Evolutionary conservation across 2,888 invertebrate genomes (phyloP).

Genomic region (Ophioninae sp.): DNA sequence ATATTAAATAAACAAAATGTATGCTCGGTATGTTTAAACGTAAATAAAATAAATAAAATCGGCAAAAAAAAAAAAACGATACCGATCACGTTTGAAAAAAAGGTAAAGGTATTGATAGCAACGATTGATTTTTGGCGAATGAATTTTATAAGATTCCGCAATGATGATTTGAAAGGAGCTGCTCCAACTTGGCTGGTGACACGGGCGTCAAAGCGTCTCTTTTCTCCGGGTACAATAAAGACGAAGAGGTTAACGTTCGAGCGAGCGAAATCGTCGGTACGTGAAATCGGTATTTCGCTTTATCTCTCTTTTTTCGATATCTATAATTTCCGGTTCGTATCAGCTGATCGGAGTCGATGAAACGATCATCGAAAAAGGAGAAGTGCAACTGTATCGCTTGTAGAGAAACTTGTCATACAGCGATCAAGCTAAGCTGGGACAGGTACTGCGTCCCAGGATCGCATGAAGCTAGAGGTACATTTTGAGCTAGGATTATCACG

Average conservation of each 20-base stretch:
- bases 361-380: slow-evolving; percentile 56
- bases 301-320: not conserved
- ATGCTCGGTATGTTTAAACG: too few relatives aligned
- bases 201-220: slow-evolving; percentile 77
- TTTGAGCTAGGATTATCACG: slow-evolving; percentile 75
- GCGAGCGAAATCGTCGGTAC: not conserved
- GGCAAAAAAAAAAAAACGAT: too few relatives aligned
- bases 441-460: slow-evolving; percentile 73
- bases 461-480: slow-evolving; percentile 70
- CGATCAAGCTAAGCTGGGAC: slow-evolving; percentile 78
- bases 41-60: too few relatives aligned
- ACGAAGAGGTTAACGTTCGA: slow-evolving; percentile 66
- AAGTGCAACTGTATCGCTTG: slow-evolving; percentile 67
- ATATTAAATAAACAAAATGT: too few relatives aligned
- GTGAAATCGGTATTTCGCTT: not conserved
- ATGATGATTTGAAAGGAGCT: slow-evolving; percentile 27
- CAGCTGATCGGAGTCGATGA: slow-evolving; percentile 15
- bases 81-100: too few relatives aligned
- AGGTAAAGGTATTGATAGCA: too few relatives aligned
- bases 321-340: not conserved
- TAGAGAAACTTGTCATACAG: slow-evolving; percentile 72
- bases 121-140: not conserved
- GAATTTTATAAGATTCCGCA: not conserved
- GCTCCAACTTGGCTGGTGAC: slow-evolving; percentile 73
- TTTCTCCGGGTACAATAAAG: slow-evolving; percentile 70